Conservation (phyloP, 2,113 vertebrate genomes). For the Aspiorhynchus laticeps region DNA sequence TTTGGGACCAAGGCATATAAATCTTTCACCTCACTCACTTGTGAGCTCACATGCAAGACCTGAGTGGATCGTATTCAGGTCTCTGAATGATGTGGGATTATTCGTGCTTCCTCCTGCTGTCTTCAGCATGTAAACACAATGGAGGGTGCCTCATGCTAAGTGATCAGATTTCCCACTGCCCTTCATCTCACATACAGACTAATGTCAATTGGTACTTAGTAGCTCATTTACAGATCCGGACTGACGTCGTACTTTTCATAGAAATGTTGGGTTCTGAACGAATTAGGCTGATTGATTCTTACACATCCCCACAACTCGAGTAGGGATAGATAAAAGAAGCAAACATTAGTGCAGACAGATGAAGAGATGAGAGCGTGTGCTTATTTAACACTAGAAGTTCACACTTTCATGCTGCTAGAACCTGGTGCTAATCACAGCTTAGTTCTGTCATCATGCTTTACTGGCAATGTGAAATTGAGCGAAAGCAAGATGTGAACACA, state of each 20-base stretch:
- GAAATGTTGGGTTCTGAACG: neutral
- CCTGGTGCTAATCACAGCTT: slow-evolving; percentile 40
- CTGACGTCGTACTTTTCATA: slow-evolving; percentile 2
- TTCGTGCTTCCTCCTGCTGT: slow-evolving; percentile 25
- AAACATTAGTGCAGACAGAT: neutral
- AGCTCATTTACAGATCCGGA: neutral
- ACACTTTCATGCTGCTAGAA: slow-evolving; percentile 38
- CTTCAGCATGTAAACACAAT: slow-evolving; percentile 40
- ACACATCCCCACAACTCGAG: neutral
- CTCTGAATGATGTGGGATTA: slow-evolving; percentile 32
- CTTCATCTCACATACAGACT: slow-evolving; percentile 9
- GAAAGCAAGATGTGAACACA: neutral
- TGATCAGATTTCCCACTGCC: slow-evolving; percentile 23
- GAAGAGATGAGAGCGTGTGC: neutral
- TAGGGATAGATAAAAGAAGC: neutral
- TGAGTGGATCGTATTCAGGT: neutral
- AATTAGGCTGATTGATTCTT: neutral
- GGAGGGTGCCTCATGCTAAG: slow-evolving; percentile 15
- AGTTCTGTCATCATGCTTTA: slow-evolving; percentile 6
- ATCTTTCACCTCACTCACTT: neutral
- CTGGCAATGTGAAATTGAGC: slow-evolving; percentile 44
- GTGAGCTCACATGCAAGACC: neutral
- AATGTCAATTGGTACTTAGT: slow-evolving; percentile 18
- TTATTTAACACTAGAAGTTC: slow-evolving; percentile 27
- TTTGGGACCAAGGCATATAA: neutral